Conservation (phyloP, 2,113 vertebrate genomes). For the Nasalis larvatus region DNA sequence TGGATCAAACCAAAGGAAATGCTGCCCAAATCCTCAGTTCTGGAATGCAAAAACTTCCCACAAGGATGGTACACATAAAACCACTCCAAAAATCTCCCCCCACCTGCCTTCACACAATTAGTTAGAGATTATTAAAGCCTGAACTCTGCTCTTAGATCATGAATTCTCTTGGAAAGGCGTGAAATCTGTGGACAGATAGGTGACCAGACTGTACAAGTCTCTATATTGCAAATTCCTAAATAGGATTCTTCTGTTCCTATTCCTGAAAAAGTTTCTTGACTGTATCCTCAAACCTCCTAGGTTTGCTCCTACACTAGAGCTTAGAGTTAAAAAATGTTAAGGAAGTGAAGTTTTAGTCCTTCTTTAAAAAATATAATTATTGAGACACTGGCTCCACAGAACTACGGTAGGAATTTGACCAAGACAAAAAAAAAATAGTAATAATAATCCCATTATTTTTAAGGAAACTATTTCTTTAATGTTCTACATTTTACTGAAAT, state of each 20-base stretch:
- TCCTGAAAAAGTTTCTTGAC: background rate
- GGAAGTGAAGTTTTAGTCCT: background rate
- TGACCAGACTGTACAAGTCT: background rate
- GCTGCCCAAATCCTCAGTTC: background rate
- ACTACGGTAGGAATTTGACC: background rate
- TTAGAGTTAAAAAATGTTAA: background rate
- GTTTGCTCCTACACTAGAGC: background rate
- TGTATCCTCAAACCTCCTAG: background rate
- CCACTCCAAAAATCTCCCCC: background rate
- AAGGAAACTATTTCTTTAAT: background rate
- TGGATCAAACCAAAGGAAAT: background rate
- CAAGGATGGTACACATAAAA: rapidly evolving
- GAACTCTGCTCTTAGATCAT: background rate
- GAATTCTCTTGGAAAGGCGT: background rate
- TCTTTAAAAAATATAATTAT: background rate
- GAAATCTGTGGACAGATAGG: background rate
- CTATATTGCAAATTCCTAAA: background rate
- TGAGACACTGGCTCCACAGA: background rate
- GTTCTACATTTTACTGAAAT: background rate
- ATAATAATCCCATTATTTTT: background rate
- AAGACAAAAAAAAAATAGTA: background rate
- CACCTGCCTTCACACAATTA: background rate
- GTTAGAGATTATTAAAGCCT: rapidly evolving
- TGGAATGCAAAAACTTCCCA: background rate
- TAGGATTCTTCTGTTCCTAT: background rate